Base-by-base conservation (phyloP, 1,140 invertebrate genomes). In the Intoshia linei region DNA sequence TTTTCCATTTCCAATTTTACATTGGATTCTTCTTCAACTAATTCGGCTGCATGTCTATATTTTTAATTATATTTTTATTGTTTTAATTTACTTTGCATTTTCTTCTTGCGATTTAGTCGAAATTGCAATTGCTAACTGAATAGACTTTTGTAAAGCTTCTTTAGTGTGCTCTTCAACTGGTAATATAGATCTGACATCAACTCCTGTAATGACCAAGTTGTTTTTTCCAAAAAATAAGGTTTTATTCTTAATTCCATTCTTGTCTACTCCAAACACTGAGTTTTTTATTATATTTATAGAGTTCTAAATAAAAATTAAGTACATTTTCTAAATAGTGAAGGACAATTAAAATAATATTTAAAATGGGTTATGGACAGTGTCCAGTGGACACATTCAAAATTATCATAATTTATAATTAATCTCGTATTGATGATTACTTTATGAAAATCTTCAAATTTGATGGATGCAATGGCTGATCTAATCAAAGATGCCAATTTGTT, bases 81-180 rank as follows among this genome's bases (percentile, higher is more conserved):
- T 52, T 23, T 51, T 42, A 7, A 52, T 52, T 42, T 53, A 51
- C n/a, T n/a, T n/a, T n/a, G n/a, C n/a, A n/a, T n/a, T n/a, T n/a
- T n/a, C n/a, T n/a, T n/a, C n/a, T 44, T 63, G 62, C 20, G 61
- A 62, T 42, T 62, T 62, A 30, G 62, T 64, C 14, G 56, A 59
- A 39, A 60, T 60, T 38, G 59, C 62, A 40, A 64, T 64, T 30
- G 62, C 62, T 23, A 64, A 45, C 36, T 64, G 62, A 13, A 64
- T 62, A 35, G 60, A 62, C 41, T 64, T 64, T 49, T 61, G 57
- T 14, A 64, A 47, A 2, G 62, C 47, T 46, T 64, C 62, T 24
- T 62, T 42, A 6, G 62, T 64, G 29, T 61, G 43, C 47, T 64
- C 61, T 44, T 64, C 62, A 1, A 64, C 62, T n/a, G 62, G 62